These are phyloP conservation scores for Raphicerus campestris DNA, from an alignment of 2,113 vertebrate species.

Conservation along the genomic window DNA sequence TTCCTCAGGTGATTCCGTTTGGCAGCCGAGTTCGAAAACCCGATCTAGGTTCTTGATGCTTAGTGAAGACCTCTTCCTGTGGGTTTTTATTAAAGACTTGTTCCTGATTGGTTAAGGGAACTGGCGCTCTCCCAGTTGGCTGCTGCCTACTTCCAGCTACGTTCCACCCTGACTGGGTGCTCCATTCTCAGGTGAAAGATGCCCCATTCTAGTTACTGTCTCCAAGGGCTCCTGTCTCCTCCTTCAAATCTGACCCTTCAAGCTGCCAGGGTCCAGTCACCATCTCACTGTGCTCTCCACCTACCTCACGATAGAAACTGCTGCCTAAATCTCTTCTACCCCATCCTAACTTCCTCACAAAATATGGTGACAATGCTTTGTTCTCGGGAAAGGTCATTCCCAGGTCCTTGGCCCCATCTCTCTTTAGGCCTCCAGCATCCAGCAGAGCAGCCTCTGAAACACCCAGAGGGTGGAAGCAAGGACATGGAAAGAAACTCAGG, in stretches of 20 bases:
- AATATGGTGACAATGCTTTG: not conserved
- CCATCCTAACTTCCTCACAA: not conserved
- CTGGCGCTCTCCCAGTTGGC: not conserved
- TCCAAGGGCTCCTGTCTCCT: not conserved
- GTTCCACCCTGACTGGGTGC: not conserved
- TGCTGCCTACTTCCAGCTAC: not conserved
- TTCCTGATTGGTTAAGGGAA: not conserved
- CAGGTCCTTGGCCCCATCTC: not conserved
- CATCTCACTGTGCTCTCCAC: not conserved
- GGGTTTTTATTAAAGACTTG: not conserved
- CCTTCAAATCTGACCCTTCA: not conserved
- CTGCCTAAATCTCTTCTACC: not conserved
- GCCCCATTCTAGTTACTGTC: too few relatives aligned
- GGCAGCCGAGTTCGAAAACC: not conserved
- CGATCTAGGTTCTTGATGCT: not conserved
- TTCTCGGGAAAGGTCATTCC: not conserved
- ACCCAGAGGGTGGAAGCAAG: not conserved
- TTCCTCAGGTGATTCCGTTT: not conserved
- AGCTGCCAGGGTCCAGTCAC: not conserved
- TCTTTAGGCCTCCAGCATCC: not conserved
- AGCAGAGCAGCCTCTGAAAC: not conserved
- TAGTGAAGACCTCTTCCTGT: not conserved
- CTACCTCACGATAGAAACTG: not conserved
- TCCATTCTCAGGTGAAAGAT: not conserved
- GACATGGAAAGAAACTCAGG: not conserved